Conservation (phyloP, 2,113 vertebrate genomes). For the Triplophysa rosa region DNA sequence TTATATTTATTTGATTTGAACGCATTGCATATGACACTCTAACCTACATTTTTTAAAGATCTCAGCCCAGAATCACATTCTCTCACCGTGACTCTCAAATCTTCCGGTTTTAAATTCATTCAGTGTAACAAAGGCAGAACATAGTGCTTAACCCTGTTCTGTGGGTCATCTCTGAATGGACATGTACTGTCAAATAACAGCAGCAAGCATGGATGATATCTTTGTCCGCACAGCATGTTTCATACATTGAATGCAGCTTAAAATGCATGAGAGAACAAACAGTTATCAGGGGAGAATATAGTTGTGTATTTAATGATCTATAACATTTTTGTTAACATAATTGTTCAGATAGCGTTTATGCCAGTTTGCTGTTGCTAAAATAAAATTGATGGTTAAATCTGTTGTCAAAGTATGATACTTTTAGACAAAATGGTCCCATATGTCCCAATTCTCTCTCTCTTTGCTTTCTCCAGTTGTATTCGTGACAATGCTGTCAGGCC, state of each 20-base stretch:
- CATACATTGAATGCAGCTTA: constrained; percentile 1
- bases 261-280: background rate
- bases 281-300: background rate
- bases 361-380: too few relatives aligned
- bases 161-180: background rate
- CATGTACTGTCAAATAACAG: background rate
- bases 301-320: background rate
- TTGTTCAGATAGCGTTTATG: too few relatives aligned
- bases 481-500: background rate
- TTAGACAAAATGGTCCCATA: background rate
- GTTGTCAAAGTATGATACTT: background rate
- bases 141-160: background rate
- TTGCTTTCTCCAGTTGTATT: background rate
- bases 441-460: background rate
- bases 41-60: constrained; percentile 62
- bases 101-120: background rate
- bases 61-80: background rate
- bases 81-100: background rate
- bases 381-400: background rate
- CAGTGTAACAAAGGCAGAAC: background rate
- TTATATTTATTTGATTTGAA: constrained; percentile 49
- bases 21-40: constrained; percentile 63
- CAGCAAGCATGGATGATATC: background rate
- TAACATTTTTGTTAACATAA: too few relatives aligned
- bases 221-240: background rate